Evolutionary conservation across 2,888 invertebrate species (phyloP), one percentile per base, ranked within the genome.

Genomic region (Adela reaumurella): DNA sequence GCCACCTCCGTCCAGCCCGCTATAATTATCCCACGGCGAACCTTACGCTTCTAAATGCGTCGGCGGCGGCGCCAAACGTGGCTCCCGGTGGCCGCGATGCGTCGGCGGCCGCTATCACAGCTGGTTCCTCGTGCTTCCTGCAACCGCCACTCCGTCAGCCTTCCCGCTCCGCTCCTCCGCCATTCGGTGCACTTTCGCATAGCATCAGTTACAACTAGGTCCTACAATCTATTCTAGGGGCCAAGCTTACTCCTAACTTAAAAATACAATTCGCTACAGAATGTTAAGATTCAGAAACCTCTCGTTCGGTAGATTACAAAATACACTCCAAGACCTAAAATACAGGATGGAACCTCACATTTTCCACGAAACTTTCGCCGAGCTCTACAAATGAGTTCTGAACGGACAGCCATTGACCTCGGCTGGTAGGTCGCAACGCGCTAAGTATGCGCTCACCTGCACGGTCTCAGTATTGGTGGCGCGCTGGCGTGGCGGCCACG

Each of bases 401-500:
- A n/a, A n/a, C n/a, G n/a, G n/a, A n/a, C n/a, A n/a, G n/a, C n/a
- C n/a, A n/a, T n/a, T n/a, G n/a, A n/a, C n/a, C n/a, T n/a, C n/a
- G n/a, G n/a, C n/a, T 6, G 24, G 24, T 24, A 35, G n/a, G 35
- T 35, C 35, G 35, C 35, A 11, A 24, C 8, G 35, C 35, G 35
- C 6, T 14, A 35, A 3, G 35, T 3, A 8, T 8, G 14, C 14
- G 6, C 70, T 73, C 58, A 77, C 77, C 77, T 76, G 68, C 43
- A 14, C 43, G 61, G 56, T 67, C 70, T 78, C 76, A 79, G 70
- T 78, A 79, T 64, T 80, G 79, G 51, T 51, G 51, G 59, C 77
- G 78, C 47, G 76, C 74, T 46, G 74, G 69, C 46, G 76, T 65
- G 43, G 77, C 76, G 46, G 80, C 82, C 46, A 83, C 82, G 66